Base-by-base conservation (phyloP, 2,113 vertebrate species). In the Alces alces region DNA sequence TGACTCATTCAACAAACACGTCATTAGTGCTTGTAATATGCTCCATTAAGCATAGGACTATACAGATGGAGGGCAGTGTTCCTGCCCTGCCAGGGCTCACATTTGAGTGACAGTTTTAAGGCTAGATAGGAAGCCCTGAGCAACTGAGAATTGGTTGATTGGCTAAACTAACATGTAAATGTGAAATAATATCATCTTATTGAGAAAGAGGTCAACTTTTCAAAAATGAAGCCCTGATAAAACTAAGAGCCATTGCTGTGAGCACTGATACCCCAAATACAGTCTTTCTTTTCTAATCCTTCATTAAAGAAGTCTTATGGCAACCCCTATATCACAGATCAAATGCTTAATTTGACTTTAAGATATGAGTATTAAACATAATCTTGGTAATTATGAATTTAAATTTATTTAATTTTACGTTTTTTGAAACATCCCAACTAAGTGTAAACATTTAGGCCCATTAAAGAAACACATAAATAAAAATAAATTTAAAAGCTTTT, bases 281-380 rank as follows among this genome's bases (percentile, higher is more conserved):
- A 54, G 19, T 4, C 27, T 93, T 95, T 55, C 6, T 86, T 79
- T 33, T 39, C 66, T 60, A 8, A 28, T 60, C 54, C 61, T 88
- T 87, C 16, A 28, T 90, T 73, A 50, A 21, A n/a, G 16, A 92
- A 25, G 15, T 28, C 52, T 91, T 30, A 94, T 76, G 60, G 6
- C 4, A 90, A 82, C 1, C 21, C 3, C 13, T 94, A 3, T 80
- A 30, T 55, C 16, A 60, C 21, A 92, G 11, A 86, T 45, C 4
- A 83, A 94, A 97, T 7, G 13, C 17, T 64, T 87, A 86, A 73
- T 93, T 84, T 87, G 43, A 90, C 9, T 93, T 91, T 52, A 92
- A 96, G 86, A 93, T 96, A 45, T 13, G n/a, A 89, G 33, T 25
- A 91, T 86, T 86, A 80, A 96, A 95, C 3, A 60, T 27, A 70